phyloP scores from a whole-genome alignment of 2,888 invertebrate genomes.

The Andrena minutula region DNA sequence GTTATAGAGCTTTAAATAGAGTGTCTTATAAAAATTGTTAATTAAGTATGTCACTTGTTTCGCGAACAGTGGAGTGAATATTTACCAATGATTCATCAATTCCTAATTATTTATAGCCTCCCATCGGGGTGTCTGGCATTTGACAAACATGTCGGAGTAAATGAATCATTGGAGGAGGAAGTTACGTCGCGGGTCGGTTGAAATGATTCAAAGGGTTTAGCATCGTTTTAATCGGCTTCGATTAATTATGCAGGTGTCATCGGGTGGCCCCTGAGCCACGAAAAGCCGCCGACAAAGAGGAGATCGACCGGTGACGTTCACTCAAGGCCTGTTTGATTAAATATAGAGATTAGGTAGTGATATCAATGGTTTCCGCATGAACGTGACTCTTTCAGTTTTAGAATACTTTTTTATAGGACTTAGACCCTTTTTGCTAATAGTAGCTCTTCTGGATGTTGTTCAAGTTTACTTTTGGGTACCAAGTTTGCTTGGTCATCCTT shows the following conservation, averaged over 20 bases:
- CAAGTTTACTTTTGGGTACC: too few species aligned
- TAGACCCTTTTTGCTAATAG: too few species aligned
- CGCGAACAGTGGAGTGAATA: neutral
- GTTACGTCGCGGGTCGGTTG: neutral
- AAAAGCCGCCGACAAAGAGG: constrained; percentile 24
- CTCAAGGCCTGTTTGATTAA: constrained; percentile 19
- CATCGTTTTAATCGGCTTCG: constrained; percentile 35
- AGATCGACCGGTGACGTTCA: neutral
- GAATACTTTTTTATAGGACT: too few species aligned
- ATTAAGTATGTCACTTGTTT: neutral
- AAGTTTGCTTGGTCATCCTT: too few species aligned
- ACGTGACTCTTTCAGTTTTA: too few species aligned
- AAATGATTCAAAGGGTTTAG: neutral
- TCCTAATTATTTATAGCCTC: constrained; percentile 7
- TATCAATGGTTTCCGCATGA: constrained; percentile 14
- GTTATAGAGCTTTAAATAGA: too few species aligned
- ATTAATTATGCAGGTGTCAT: neutral
- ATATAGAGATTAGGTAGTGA: neutral
- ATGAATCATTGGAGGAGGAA: constrained; percentile 3
- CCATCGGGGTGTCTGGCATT: neutral
- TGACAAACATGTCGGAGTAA: neutral
- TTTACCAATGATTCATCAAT: neutral
- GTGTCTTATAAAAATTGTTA: too few species aligned
- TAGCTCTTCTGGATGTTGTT: too few species aligned
- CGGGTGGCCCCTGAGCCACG: neutral